A percentile compares a stretch with the other conserved stretches of the same genome.
Evolutionary conservation across 2,888 invertebrate genomes (phyloP).

Genomic region (Apoda limacodes): DNA sequence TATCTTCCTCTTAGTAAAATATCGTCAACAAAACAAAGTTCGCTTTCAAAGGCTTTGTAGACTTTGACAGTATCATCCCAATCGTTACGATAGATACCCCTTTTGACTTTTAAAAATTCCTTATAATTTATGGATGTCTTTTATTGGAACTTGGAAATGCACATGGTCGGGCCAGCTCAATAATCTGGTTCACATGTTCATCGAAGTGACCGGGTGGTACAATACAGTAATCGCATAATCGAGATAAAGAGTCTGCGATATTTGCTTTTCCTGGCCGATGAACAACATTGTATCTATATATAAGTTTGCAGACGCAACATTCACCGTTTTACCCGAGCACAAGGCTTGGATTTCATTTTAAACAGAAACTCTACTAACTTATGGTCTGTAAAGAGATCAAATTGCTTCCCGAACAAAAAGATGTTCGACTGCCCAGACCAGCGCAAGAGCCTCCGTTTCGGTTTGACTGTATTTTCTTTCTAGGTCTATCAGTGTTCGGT

Average conservation of each 20-base stretch:
- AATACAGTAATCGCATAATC: constrained; percentile 6
- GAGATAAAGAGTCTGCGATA: constrained; percentile 17
- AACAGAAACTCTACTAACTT: constrained; percentile 18
- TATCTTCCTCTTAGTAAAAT: constrained; percentile 3
- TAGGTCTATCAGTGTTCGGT: constrained; percentile 1
- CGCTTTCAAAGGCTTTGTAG: constrained; percentile 14
- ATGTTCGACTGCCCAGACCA: constrained; percentile 7
- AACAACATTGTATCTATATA: constrained; percentile 11
- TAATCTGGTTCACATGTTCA: constrained; percentile 1
- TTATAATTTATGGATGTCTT: not conserved
- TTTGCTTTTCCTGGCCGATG: constrained; percentile 18
- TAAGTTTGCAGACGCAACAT: constrained; percentile 20
- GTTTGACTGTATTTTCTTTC: constrained; percentile 7
- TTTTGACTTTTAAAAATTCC: not conserved
- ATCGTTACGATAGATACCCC: not conserved
- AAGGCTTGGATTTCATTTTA: constrained; percentile 19
- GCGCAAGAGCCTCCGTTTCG: constrained; percentile 6
- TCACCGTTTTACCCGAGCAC: constrained; percentile 21
- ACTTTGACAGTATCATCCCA: constrained; percentile 1
- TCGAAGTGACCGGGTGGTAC: not conserved
- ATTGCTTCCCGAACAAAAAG: constrained; percentile 3
- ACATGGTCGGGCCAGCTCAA: not conserved
- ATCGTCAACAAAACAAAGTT: constrained; percentile 20
- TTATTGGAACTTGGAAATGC: constrained; percentile 1
- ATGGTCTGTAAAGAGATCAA: constrained; percentile 14